phyloP scores from a whole-genome alignment of 1,140 invertebrate genomes.

The Orussus abietinus region DNA sequence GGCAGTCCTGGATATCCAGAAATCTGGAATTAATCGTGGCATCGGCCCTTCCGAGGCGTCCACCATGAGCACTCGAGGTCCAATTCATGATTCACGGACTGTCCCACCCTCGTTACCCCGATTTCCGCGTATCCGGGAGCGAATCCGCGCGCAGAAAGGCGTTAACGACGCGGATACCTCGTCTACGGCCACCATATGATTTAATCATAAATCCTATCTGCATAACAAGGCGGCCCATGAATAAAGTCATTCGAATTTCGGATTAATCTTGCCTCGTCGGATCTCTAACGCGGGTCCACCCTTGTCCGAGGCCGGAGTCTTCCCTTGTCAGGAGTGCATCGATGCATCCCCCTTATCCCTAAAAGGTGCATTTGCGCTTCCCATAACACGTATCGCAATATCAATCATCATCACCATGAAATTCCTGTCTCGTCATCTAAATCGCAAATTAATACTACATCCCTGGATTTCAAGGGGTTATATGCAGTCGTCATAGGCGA shows the following conservation, averaged over 20 bases:
- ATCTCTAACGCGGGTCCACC: too few relatives aligned
- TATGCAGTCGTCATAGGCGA: too few relatives aligned
- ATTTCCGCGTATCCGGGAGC: constrained; percentile 18
- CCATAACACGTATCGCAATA: too few relatives aligned
- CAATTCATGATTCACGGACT: constrained; percentile 24
- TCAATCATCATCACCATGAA: too few relatives aligned
- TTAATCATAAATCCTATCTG: constrained; percentile 34
- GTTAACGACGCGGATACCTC: constrained; percentile 18
- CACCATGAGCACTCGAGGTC: constrained; percentile 27
- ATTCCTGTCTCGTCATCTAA: too few relatives aligned
- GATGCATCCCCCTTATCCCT: too few relatives aligned
- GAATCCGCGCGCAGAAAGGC: constrained; percentile 17
- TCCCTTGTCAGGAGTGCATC: too few relatives aligned
- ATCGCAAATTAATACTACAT: too few relatives aligned
- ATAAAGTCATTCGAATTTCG: constrained; percentile 36
- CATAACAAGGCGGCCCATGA: constrained; percentile 34
- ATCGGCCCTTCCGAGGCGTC: constrained; percentile 10
- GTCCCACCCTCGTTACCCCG: constrained; percentile 22
- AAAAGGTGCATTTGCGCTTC: too few relatives aligned
- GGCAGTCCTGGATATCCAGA: too few relatives aligned
- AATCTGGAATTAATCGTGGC: too few relatives aligned
- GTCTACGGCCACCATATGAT: constrained; percentile 30
- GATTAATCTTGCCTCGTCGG: constrained; percentile 31
- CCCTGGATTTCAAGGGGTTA: too few relatives aligned
- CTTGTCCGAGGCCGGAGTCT: background rate